Conservation (phyloP, 2,797 vertebrate species). For the Spinus olivaceus region DNA sequence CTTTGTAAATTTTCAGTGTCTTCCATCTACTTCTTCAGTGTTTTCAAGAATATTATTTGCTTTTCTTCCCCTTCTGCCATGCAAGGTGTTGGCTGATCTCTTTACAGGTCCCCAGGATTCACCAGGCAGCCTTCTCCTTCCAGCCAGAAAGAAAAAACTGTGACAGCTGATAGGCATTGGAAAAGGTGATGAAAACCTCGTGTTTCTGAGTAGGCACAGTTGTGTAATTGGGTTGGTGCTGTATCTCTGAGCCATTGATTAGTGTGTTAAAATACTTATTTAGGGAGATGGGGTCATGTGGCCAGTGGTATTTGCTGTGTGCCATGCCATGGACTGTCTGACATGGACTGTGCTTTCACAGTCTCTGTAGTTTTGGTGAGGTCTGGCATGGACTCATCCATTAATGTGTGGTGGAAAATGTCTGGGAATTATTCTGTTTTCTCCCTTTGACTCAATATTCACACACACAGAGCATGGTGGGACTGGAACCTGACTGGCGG, state of each 20-base stretch:
- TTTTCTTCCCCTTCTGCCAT: not conserved
- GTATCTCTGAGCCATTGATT: not conserved
- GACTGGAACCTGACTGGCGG: not conserved
- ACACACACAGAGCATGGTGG: not conserved
- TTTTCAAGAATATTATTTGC: not conserved
- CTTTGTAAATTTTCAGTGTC: not conserved
- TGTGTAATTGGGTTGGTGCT: accelerated
- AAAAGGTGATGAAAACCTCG: not conserved
- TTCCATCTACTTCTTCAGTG: not conserved
- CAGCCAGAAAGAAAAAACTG: not conserved
- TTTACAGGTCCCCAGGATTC: not conserved
- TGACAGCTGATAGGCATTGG: not conserved
- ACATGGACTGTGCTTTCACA: not conserved
- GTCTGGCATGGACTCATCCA: not conserved
- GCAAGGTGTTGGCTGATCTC: not conserved
- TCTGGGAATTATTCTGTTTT: not conserved
- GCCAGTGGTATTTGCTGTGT: not conserved
- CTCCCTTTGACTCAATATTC: not conserved
- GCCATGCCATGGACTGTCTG: accelerated
- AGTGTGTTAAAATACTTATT: not conserved
- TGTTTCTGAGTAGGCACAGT: not conserved
- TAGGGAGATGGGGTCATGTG: not conserved
- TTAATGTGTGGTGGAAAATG: not conserved
- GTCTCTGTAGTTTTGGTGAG: accelerated
- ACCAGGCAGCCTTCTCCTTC: not conserved